Evolutionary conservation across 1,140 invertebrate species (phyloP), one percentile per base, ranked within the genome.

Genomic region (Bradysia coprophila): DNA sequence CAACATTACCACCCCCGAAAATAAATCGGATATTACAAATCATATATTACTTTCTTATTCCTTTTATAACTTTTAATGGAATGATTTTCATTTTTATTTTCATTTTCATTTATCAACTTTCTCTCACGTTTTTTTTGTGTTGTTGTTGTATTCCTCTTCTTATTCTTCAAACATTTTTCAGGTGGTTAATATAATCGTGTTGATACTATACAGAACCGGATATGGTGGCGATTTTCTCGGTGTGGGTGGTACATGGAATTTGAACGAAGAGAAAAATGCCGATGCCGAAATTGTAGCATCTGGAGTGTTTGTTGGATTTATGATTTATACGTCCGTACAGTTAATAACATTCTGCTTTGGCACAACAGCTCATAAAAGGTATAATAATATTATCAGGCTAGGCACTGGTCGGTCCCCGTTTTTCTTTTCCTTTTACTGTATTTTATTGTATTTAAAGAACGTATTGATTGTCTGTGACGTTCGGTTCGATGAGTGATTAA

Each of bases 221-320:
- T 77, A 78, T 55, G 69, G 74, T 36, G 82, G 82, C 2, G 71
- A 76, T 49, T 87, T 89, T 55, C 64, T 89, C 32, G 83, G 83
- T 21, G 78, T 86, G 15, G 82, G 83, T 31, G 83, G 82, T 22
- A 83, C 81, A 8, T 87, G 83, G 82, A 87, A 89, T 59, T 61
- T 86, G n/a, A 81, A 84, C 51, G 83, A 87, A 58, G 79, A 82
- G 51, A 87, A 87, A 62, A 82, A 76, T 57, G 74, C 81, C 1
- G 83, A 87, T 53, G 76, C 76, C 20, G 83, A 87, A 66, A 86
- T 86, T 22, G 73, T 88, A 0, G 82, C 82, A 2, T 84, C 81
- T 0, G 84, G 84, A 11, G 76, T 89, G 1, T 77, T 87, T 45
- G 78, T 89, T 3, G 85, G 83, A 10, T 89, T 77, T 57, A 75